phyloP scores from a whole-genome alignment of 2,113 vertebrate genomes.

The Paramisgurnus dabryanus region DNA sequence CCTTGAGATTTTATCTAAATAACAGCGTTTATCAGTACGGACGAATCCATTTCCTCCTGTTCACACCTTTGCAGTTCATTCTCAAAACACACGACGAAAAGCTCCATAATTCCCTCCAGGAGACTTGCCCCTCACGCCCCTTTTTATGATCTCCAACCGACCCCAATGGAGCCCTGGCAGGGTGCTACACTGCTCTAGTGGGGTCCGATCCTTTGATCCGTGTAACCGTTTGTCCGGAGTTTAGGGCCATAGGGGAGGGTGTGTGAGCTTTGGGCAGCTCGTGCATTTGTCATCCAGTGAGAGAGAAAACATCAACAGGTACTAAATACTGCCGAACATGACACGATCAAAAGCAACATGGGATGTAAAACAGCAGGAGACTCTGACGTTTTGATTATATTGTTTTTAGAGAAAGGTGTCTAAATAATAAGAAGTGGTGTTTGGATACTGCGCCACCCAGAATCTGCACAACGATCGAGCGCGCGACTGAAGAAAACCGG shows the following conservation, averaged over 20 bases:
- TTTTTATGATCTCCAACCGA: constrained; percentile 67
- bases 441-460: neutral
- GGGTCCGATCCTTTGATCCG: constrained; percentile 33
- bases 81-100: constrained; percentile 30
- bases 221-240: constrained; percentile 58
- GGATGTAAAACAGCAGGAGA: constrained; percentile 47
- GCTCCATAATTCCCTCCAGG: constrained; percentile 59
- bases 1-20: constrained; percentile 15
- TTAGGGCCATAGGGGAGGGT: constrained; percentile 28
- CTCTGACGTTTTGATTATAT: constrained; percentile 40
- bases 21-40: constrained; percentile 26
- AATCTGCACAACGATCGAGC: neutral
- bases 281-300: constrained; percentile 58
- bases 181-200: constrained; percentile 51
- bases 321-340: constrained; percentile 52
- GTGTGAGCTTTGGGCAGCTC: constrained; percentile 44
- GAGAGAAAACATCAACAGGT: constrained; percentile 58
- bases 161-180: constrained; percentile 61
- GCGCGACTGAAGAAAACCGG: neutral
- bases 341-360: constrained; percentile 53
- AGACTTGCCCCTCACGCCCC: constrained; percentile 54
- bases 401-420: constrained; percentile 41
- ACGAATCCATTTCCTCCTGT: constrained; percentile 36
- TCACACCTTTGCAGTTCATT: constrained; percentile 32
- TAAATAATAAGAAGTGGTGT: constrained; percentile 11